Base-by-base conservation (phyloP, 2,888 invertebrate species). In the Venustoraphidia nigricollis region DNA sequence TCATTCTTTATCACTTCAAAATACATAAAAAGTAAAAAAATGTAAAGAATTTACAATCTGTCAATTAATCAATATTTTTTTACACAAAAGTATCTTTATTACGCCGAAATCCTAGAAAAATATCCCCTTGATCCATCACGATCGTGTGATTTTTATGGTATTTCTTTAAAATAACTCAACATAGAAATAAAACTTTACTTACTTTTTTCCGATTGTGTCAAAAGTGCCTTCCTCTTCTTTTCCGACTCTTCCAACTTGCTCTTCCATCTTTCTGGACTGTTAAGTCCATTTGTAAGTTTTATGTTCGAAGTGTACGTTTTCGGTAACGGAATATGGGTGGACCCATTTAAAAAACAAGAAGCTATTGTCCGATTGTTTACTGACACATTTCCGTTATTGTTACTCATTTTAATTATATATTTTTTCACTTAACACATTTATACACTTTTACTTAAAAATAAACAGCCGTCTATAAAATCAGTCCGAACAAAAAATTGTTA, bases 171-270 rank as follows among this genome's bases (percentile, higher is more conserved):
- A 27, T 27, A 6, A 27, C 3, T 27, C 6, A 27, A 27, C 6
- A 17, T 2, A 27, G 10, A 46, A 34, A 34, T 38, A 38, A 34
- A 27, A 41, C 36, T 46, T 50, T 54, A 68, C 73, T 71, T 64
- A 83, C 84, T 76, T 72, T 80, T 78, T 70, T 83, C 83, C 52
- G 76, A 75, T 64, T 81, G 78, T 53, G 77, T 73, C 45, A 83
- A 70, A 56, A 81, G 65, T 44, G 72, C 63, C 64, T 82, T 83
- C 63, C 82, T 71, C 62, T 75, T 77, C 58, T 76, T 73, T 62
- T 83, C 83, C 8, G 77, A 72, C 41, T 83, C 83, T 58, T 83
- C 83, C 62, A 74, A 83, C 67, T 77, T 79, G 53, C 66, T 69
- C 67, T 77, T 81, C 83, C 82, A 83, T 61, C 73, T 72, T 60